Conservation (phyloP, 2,888 invertebrate species). For the Plebejus melissa region DNA sequence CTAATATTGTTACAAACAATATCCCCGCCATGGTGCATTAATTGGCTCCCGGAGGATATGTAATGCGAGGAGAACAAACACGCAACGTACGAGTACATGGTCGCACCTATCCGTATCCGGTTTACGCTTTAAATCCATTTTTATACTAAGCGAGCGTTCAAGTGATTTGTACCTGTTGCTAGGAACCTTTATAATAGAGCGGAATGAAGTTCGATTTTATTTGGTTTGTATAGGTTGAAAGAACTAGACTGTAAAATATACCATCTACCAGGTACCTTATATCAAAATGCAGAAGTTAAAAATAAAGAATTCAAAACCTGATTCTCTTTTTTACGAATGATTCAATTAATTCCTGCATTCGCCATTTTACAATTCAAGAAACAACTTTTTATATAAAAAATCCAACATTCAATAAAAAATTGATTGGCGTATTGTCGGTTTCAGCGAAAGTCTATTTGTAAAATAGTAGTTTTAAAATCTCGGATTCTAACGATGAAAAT, state of each 20-base stretch:
- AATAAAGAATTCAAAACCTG: neutral
- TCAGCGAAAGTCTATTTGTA: neutral
- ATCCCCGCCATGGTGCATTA: conserved; percentile 19
- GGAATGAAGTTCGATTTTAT: neutral
- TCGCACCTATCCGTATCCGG: conserved; percentile 13
- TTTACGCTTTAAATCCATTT: neutral
- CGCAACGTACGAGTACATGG: neutral
- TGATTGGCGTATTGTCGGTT: neutral
- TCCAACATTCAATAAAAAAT: neutral
- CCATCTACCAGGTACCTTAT: too few species aligned
- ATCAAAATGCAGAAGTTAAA: too few species aligned
- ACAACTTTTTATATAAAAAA: neutral
- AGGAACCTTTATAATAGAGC: neutral
- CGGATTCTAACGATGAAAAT: neutral
- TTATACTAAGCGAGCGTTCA: neutral
- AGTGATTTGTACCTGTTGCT: neutral
- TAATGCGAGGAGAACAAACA: conserved; percentile 12
- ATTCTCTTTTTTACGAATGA: neutral
- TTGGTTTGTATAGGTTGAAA: too few species aligned
- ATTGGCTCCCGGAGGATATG: conserved; percentile 24
- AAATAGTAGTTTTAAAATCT: neutral
- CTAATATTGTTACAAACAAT: conserved; percentile 23
- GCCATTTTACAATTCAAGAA: neutral
- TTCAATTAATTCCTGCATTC: neutral
- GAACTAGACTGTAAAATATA: too few species aligned